Conservation (phyloP, 2,113 vertebrate species). For the Cromileptes altivelis region DNA sequence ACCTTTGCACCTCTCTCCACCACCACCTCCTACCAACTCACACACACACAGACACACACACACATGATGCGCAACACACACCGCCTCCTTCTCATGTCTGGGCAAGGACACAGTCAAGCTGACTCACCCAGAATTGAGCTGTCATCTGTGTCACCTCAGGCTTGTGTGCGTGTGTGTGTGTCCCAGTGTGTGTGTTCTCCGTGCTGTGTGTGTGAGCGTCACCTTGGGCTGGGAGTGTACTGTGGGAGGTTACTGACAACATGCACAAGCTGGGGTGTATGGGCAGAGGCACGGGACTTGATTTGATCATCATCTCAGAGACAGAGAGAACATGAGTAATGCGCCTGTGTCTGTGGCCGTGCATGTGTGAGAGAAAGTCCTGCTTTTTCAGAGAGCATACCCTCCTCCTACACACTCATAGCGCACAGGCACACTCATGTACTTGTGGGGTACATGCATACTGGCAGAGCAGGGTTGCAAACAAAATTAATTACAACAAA, state of each 20-base stretch:
- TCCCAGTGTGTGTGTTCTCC: conserved; percentile 6
- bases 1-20: conserved; percentile 59
- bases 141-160: conserved; percentile 83
- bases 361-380: conserved; percentile 61
- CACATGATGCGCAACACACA: conserved; percentile 48
- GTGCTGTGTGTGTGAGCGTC: conserved; percentile 51
- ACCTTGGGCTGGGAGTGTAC: conserved; percentile 76
- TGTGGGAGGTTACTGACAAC: conserved; percentile 83
- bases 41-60: conserved; percentile 28
- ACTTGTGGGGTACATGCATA: background rate
- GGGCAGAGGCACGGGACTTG: conserved; percentile 64
- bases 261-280: conserved; percentile 74
- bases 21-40: conserved; percentile 40
- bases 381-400: conserved; percentile 48
- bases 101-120: conserved; percentile 82
- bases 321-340: conserved; percentile 76
- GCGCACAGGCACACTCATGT: background rate
- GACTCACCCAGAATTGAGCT: conserved; percentile 83
- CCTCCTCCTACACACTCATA: conserved; percentile 18
- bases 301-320: conserved; percentile 76
- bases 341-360: background rate
- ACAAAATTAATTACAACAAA: conserved; percentile 24
- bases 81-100: conserved; percentile 76
- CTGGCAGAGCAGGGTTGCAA: conserved; percentile 22
- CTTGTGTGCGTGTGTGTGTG: conserved; percentile 36